Conservation (phyloP, 2,888 invertebrate genomes). For the Morpho achilles region DNA sequence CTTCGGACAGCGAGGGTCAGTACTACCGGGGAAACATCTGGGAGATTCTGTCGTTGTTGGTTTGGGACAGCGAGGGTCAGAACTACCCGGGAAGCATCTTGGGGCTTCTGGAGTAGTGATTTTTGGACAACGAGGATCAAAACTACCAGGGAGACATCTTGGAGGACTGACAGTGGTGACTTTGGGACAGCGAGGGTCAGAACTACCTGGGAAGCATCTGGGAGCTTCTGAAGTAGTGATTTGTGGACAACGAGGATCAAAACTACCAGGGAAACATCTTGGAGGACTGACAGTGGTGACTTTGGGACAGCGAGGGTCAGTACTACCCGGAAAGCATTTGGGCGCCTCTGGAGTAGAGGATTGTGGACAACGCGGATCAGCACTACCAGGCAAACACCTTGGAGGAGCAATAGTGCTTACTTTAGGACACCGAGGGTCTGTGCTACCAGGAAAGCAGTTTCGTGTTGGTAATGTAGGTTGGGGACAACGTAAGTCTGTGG, state of each 20-base stretch:
- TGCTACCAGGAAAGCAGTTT: conserved; percentile 32
- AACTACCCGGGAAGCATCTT: conserved; percentile 31
- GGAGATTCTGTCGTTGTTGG: conserved; percentile 32
- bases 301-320: conserved; percentile 42
- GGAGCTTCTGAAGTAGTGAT: conserved; percentile 34
- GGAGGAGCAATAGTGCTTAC: conserved; percentile 32
- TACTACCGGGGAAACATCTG: conserved; percentile 25
- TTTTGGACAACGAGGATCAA: conserved; percentile 37
- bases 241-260: conserved; percentile 36
- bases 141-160: conserved; percentile 43
- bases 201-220: conserved; percentile 36
- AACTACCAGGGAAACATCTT: conserved; percentile 29
- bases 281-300: conserved; percentile 31
- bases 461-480: conserved; percentile 36
- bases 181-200: conserved; percentile 34
- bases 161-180: conserved; percentile 32
- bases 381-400: conserved; percentile 25
- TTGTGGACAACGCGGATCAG: conserved; percentile 26
- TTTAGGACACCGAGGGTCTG: conserved; percentile 39
- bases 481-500: conserved; percentile 36
- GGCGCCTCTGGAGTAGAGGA: conserved; percentile 30
- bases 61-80: conserved; percentile 40
- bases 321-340: conserved; percentile 28
- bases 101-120: conserved; percentile 35
- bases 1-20: conserved; percentile 26